Evolutionary conservation across 2,113 vertebrate species (phyloP).

Genomic region (Eulacestoma nigropectus): DNA sequence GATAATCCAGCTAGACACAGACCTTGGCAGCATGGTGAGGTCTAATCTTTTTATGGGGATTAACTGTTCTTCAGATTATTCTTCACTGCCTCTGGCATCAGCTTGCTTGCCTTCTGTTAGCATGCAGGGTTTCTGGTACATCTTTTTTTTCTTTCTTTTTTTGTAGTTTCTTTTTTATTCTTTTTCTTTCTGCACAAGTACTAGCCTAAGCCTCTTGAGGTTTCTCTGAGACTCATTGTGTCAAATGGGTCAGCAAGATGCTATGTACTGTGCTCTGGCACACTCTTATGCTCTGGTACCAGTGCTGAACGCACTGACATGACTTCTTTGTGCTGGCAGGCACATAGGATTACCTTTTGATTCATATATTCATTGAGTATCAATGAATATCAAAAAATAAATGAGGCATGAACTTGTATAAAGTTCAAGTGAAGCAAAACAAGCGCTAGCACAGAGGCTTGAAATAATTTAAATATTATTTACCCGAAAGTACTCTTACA

Average conservation of each 20-base stretch:
- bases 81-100: not conserved
- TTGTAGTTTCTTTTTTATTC: not conserved
- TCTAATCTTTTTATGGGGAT: constrained; percentile 53
- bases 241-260: not conserved
- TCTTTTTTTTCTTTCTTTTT: not conserved
- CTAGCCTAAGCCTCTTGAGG: not conserved
- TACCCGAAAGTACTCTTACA: not conserved
- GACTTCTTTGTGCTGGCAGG: not conserved
- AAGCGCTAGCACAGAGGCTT: not conserved
- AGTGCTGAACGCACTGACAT: not conserved
- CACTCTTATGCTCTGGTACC: not conserved
- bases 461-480: not conserved
- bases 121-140: not conserved
- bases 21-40: not conserved
- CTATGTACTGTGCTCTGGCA: not conserved
- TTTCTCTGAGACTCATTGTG: not conserved
- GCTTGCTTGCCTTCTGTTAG: constrained; percentile 4
- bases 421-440: not conserved
- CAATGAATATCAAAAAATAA: not conserved
- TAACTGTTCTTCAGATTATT: constrained; percentile 45
- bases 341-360: not conserved
- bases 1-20: constrained; percentile 37
- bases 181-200: not conserved
- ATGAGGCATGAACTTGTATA: not conserved
- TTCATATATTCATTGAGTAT: not conserved